phyloP scores from a whole-genome alignment of 2,113 vertebrate species.

The Perca flavescens region DNA sequence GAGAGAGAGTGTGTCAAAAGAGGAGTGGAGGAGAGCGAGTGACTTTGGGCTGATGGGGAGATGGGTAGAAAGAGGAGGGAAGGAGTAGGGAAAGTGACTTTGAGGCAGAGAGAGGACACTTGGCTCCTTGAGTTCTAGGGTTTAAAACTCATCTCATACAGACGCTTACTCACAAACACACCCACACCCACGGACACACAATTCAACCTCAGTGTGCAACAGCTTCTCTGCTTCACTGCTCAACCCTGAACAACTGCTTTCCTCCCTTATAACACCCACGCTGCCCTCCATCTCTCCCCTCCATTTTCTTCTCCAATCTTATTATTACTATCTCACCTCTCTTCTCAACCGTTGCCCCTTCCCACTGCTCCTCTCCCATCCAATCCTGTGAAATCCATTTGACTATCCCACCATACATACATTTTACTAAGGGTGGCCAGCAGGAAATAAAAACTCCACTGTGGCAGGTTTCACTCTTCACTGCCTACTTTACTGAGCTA shows the following conservation, averaged over 20 bases:
- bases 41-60: conserved; percentile 49
- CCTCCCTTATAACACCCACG: conserved; percentile 66
- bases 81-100: conserved; percentile 67
- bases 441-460: conserved; percentile 41
- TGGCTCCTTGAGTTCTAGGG: conserved; percentile 52
- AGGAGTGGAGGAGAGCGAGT: conserved; percentile 17
- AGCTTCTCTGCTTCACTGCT: conserved; percentile 78
- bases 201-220: conserved; percentile 50
- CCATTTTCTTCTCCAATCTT: conserved; percentile 75
- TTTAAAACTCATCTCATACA: conserved; percentile 70
- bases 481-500: not conserved
- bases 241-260: conserved; percentile 77
- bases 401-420: conserved; percentile 50
- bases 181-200: conserved; percentile 27
- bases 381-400: conserved; percentile 53
- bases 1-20: conserved; percentile 35
- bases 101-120: conserved; percentile 59
- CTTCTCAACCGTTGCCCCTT: conserved; percentile 51
- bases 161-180: conserved; percentile 11
- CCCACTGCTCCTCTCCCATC: conserved; percentile 38
- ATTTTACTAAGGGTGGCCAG: conserved; percentile 47
- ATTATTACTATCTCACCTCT: conserved; percentile 79
- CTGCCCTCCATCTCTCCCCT: conserved; percentile 62
- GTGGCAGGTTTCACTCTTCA: not conserved
- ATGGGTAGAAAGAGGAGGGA: conserved; percentile 22